phyloP scores from a whole-genome alignment of 2,113 vertebrate species.

The Tiliqua scincoides region DNA sequence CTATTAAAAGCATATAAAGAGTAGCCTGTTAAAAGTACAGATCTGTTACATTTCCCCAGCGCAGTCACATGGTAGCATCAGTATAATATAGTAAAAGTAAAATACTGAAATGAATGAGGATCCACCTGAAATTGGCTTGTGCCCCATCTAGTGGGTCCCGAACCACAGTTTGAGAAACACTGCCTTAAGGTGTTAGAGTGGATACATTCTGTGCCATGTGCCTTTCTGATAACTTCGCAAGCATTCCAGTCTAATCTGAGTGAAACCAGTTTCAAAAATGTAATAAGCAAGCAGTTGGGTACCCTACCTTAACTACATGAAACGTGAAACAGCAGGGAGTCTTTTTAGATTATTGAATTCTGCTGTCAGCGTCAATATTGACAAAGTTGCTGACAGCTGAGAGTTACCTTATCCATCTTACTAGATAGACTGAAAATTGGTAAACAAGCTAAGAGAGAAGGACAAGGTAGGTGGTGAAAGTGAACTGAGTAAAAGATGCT shows the following conservation, averaged over 20 bases:
- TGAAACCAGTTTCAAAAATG: slow-evolving; percentile 63
- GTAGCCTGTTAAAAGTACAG: too few relatives aligned
- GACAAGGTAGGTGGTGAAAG: slow-evolving; percentile 42
- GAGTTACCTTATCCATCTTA: slow-evolving; percentile 78
- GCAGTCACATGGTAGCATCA: too few relatives aligned
- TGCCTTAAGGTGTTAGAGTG: too few relatives aligned
- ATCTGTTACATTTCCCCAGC: too few relatives aligned
- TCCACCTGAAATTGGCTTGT: too few relatives aligned
- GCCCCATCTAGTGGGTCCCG: too few relatives aligned
- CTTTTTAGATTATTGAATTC: slow-evolving; percentile 66
- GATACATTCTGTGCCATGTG: too few relatives aligned
- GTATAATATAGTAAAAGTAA: too few relatives aligned
- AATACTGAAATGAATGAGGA: too few relatives aligned
- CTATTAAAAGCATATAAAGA: too few relatives aligned
- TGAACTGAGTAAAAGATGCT: slow-evolving; percentile 5
- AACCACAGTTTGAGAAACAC: too few relatives aligned
- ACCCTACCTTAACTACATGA: slow-evolving; percentile 52
- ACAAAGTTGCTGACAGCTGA: slow-evolving; percentile 79
- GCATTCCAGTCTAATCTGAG: slow-evolving; percentile 42
- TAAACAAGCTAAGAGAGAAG: slow-evolving; percentile 58
- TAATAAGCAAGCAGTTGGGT: slow-evolving; percentile 60
- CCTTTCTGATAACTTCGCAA: background rate
- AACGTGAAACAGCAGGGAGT: slow-evolving; percentile 53
- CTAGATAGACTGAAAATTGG: slow-evolving; percentile 70
- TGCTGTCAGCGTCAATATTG: slow-evolving; percentile 73